Conservation (phyloP, 2,888 invertebrate genomes). For the Megastigmus dorsalis region DNA sequence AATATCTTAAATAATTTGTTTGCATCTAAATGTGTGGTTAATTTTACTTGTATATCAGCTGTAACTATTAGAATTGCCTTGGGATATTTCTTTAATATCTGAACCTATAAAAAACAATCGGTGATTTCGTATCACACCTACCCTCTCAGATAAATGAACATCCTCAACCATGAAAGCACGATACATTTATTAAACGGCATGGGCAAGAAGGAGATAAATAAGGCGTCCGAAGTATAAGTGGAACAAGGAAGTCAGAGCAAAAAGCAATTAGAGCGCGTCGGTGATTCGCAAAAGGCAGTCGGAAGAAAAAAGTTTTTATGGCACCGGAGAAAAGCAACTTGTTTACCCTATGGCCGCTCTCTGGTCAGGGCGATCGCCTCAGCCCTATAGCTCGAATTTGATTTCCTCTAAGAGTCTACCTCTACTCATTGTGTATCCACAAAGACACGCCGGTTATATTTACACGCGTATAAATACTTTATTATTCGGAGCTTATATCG, state of each 20-base stretch:
- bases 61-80: too few relatives aligned
- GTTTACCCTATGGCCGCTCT: background rate
- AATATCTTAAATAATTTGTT: too few relatives aligned
- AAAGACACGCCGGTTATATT: constrained; percentile 10
- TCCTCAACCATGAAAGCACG: too few relatives aligned
- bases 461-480: background rate
- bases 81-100: too few relatives aligned
- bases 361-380: background rate
- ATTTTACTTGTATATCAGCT: too few relatives aligned
- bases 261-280: constrained; percentile 37
- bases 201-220: background rate
- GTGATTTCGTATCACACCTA: too few relatives aligned
- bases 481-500: background rate
- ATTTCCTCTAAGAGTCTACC: background rate
- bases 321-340: background rate
- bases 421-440: background rate
- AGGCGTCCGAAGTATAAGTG: background rate
- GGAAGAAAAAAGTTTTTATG: too few relatives aligned
- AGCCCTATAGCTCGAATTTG: background rate
- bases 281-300: background rate
- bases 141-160: too few relatives aligned
- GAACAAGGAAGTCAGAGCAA: constrained; percentile 20
- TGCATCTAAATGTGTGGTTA: too few relatives aligned
- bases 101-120: too few relatives aligned
- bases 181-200: background rate